Conservation (phyloP, 2,888 invertebrate genomes). For the Orthosia gracilis region DNA sequence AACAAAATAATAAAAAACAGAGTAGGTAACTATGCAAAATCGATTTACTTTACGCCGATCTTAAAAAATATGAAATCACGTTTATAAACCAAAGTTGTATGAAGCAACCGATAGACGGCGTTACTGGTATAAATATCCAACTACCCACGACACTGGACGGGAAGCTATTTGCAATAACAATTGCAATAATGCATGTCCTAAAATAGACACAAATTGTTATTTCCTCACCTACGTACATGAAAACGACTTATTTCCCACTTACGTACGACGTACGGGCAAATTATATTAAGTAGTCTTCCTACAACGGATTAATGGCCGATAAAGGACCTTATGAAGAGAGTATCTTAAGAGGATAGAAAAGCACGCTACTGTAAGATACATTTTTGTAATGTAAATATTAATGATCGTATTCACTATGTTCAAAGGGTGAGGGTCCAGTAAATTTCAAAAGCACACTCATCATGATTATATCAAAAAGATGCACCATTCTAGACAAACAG, state of each 20-base stretch:
- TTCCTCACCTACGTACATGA: conserved; percentile 25
- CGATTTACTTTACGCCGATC: not conserved
- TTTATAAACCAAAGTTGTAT: not conserved
- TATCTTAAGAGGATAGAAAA: not conserved
- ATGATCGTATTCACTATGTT: not conserved
- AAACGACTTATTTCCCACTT: conserved; percentile 30
- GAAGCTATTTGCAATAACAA: conserved; percentile 27
- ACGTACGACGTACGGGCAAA: conserved; percentile 1
- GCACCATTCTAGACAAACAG: not conserved
- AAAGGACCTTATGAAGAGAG: not conserved
- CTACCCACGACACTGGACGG: conserved; percentile 13
- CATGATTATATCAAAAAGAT: not conserved
- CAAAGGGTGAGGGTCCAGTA: not conserved
- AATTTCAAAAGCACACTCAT: not conserved
- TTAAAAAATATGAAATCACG: conserved; percentile 5
- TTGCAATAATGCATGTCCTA: conserved; percentile 19
- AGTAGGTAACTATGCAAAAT: not conserved
- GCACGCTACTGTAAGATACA: not conserved
- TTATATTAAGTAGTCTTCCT: conserved; percentile 13
- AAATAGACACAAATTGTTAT: conserved; percentile 45
- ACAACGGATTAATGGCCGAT: conserved; percentile 1
- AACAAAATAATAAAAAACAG: conserved; percentile 1
- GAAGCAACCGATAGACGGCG: conserved; percentile 33
- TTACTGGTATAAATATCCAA: not conserved
- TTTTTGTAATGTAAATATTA: not conserved